phyloP scores from a whole-genome alignment of 2,797 vertebrate genomes.

The Petrocephalus sullivani region DNA sequence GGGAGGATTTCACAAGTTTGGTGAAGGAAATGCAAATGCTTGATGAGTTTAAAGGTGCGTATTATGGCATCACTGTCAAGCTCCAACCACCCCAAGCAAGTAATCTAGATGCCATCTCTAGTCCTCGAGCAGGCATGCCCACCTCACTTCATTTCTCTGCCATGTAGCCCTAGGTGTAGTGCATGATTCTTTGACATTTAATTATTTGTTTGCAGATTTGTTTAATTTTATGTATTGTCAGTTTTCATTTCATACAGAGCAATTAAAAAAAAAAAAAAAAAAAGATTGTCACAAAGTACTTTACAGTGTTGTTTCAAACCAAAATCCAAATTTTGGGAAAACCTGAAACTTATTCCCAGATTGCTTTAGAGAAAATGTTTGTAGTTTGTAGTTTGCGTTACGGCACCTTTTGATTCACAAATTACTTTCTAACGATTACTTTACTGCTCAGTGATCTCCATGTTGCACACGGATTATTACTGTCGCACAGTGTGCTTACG shows the following conservation, averaged over 20 bases:
- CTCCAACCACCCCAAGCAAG: constrained; percentile 16
- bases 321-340: not conserved
- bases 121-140: not conserved
- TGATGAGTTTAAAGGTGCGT: constrained; percentile 81
- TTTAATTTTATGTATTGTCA: not conserved
- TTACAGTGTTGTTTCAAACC: not conserved
- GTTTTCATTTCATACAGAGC: not conserved
- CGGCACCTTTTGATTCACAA: too few species aligned
- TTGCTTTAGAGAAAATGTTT: not conserved
- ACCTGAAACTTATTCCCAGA: not conserved
- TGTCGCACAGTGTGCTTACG: too few species aligned
- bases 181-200: constrained; percentile 15
- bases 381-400: not conserved
- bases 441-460: too few species aligned
- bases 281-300: not conserved
- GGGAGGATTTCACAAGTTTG: constrained; percentile 90
- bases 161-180: not conserved
- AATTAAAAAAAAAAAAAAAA: not conserved
- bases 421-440: too few species aligned
- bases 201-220: not conserved
- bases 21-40: constrained; percentile 77
- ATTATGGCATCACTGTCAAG: constrained; percentile 19
- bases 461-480: too few species aligned
- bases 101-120: not conserved
- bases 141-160: constrained; percentile 16